Evolutionary conservation across 2,797 vertebrate genomes (phyloP).

Genomic region (Tragelaphus eurycerus): DNA sequence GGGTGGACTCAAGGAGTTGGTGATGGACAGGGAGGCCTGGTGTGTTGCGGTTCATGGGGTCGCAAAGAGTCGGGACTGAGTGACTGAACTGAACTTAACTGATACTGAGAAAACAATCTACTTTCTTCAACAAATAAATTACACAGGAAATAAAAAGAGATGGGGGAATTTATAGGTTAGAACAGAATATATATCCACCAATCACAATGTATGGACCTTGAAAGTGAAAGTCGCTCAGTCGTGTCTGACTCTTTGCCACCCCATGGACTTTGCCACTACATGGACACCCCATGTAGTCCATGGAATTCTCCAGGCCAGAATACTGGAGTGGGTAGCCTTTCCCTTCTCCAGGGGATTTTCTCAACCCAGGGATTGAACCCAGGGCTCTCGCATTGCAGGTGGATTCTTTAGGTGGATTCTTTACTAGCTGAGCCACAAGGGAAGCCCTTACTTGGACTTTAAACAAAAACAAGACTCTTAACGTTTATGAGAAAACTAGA

Average conservation of each 20-base stretch:
- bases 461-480: slow-evolving; percentile 14
- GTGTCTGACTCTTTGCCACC: not conserved
- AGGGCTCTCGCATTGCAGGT: not conserved
- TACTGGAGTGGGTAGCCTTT: not conserved
- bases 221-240: not conserved
- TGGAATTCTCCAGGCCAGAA: not conserved
- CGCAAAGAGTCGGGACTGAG: not conserved
- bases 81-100: not conserved
- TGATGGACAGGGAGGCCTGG: not conserved
- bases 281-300: not conserved
- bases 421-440: not conserved
- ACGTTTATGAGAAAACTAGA: not conserved
- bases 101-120: not conserved
- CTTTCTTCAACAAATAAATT: slow-evolving; percentile 19
- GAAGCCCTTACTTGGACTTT: not conserved
- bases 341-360: not conserved
- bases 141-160: not conserved
- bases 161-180: not conserved
- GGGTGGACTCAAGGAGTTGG: not conserved
- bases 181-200: not conserved
- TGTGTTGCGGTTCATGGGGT: not conserved
- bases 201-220: not conserved
- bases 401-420: not conserved
- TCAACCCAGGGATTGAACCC: not conserved
- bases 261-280: too few species aligned